Conservation (phyloP, 2,797 vertebrate genomes). For the Leptoclinus maculatus region DNA sequence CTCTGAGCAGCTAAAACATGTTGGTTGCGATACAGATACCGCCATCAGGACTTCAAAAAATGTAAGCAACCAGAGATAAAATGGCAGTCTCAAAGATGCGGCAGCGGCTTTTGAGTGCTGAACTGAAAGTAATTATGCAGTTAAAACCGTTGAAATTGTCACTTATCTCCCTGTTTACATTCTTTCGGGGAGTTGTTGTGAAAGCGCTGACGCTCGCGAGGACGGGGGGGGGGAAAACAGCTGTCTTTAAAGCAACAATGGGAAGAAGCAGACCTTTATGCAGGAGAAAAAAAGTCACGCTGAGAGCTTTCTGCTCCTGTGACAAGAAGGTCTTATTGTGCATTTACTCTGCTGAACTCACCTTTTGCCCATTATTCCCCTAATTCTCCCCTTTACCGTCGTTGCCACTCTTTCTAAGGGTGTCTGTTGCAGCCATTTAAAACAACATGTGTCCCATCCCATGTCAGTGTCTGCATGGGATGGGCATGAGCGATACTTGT, state of each 20-base stretch:
- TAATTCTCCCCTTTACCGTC: constrained; percentile 3
- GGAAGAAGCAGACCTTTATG: constrained; percentile 43
- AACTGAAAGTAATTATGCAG: constrained; percentile 64
- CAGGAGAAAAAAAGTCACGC: constrained; percentile 4
- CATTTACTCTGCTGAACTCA: constrained; percentile 36
- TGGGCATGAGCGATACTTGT: too few species aligned
- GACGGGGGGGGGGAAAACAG: background rate
- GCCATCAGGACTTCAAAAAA: constrained; percentile 55
- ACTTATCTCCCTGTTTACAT: constrained; percentile 62
- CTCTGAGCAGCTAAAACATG: constrained; percentile 34
- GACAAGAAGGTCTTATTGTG: constrained; percentile 33
- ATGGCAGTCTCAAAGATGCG: constrained; percentile 34
- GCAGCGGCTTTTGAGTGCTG: constrained; percentile 18
- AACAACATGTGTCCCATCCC: background rate
- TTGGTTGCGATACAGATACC: constrained; percentile 34
- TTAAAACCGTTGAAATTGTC: constrained; percentile 55
- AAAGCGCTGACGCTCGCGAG: constrained; percentile 33
- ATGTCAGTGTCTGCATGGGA: background rate
- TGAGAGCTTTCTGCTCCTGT: constrained; percentile 13
- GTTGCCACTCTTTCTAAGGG: background rate
- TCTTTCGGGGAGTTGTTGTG: constrained; percentile 41
- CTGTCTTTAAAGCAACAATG: constrained; percentile 32
- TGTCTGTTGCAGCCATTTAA: background rate
- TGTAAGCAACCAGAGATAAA: constrained; percentile 51
- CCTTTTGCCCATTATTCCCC: constrained; percentile 16